Base-by-base conservation (phyloP, 2,113 vertebrate species). In the Rana temporaria region DNA sequence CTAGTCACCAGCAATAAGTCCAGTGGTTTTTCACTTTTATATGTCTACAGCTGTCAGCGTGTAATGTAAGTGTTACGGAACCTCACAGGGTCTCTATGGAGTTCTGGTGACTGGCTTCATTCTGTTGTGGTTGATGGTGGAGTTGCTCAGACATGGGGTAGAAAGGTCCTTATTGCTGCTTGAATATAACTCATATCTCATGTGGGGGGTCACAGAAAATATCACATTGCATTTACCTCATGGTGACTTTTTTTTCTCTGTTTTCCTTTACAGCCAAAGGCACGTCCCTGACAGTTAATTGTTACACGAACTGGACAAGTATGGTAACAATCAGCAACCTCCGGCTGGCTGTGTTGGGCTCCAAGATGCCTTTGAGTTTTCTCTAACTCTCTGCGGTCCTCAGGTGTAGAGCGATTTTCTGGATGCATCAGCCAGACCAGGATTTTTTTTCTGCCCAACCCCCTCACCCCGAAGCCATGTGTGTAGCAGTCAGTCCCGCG, bases 281-380 rank as follows among this genome's bases (percentile, higher is more conserved):
- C 97, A 66, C 95, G 95, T 90, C 98, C 98, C 94, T 99, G 95
- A 97, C 91, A 91, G 90, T 91, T 90, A 48, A 57, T 75, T 42
- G 59, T 75, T 89, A 91, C 88, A 79, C 85, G 91, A 92, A 92
- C 90, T 91, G 90, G 93, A 95, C 87, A 90, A 76, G 92, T 90
- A 89, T 86, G 88, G 92, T 87, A 92, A 95, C 91, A 93, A 92
- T 92, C 84, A 88, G 88, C 91, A 83, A 90, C 91, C 89, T 94
- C 91, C 90, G 87, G 90, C 90, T 92, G 90, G 93, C 94, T 90
- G 92, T 94, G 92, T 48, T 93, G 95, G 95, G 95, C 94, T 94
- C 93, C 94, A 94, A 87, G 92, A 96, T 96, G 96, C 97, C 97
- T 98, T 96, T 92, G 93, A 95, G 90, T 94, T 95, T 93, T 94